These are phyloP conservation scores for Stigmatopora argus DNA, from an alignment of 2,113 vertebrate genomes.

Conservation along the genomic window DNA sequence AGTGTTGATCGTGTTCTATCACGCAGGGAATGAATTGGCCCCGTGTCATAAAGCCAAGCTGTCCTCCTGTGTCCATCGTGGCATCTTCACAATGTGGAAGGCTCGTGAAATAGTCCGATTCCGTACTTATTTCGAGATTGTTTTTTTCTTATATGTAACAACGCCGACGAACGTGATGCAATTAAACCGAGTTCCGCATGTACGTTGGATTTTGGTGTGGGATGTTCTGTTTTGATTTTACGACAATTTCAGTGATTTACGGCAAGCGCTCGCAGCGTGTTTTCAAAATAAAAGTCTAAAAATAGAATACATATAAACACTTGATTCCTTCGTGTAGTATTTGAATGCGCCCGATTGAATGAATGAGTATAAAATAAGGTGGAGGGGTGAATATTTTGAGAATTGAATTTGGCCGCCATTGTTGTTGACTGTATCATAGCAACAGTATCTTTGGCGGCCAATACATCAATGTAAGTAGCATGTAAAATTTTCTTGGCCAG, in stretches of 20 bases:
- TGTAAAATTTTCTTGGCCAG: background rate
- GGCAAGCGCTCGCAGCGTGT: background rate
- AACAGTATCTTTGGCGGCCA: background rate
- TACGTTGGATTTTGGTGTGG: background rate
- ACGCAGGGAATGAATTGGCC: slow-evolving; percentile 13
- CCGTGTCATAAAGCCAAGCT: slow-evolving; percentile 20
- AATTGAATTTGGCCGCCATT: too few relatives aligned
- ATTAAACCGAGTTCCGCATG: background rate
- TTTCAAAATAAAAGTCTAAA: background rate
- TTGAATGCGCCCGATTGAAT: background rate
- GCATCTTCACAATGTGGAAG: slow-evolving; percentile 1
- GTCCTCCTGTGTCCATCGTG: slow-evolving; percentile 18
- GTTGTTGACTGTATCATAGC: slow-evolving; percentile 1
- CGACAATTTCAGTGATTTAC: slow-evolving; percentile 4
- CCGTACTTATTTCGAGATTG: background rate
- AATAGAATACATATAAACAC: background rate
- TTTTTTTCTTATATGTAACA: background rate
- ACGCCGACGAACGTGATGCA: background rate
- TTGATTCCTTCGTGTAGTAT: too few relatives aligned
- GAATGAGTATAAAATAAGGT: background rate
- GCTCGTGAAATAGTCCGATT: background rate
- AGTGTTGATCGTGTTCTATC: slow-evolving; percentile 10
- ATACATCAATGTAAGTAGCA: background rate
- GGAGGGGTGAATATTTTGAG: background rate
- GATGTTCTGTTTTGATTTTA: background rate